Conservation (phyloP, 1,140 invertebrate genomes). For the Adelges cooleyi region DNA sequence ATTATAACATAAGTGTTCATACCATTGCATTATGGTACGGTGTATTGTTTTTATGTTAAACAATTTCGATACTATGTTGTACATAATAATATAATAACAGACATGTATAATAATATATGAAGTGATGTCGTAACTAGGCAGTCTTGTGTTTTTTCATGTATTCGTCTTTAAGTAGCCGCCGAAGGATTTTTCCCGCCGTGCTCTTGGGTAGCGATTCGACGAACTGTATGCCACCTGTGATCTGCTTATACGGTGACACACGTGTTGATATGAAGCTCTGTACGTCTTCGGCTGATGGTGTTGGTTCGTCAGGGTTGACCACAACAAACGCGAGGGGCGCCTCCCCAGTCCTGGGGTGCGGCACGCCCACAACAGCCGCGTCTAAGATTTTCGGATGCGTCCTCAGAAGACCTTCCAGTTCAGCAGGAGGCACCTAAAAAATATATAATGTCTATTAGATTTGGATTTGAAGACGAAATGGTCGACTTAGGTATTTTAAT, state of each 20-base stretch:
- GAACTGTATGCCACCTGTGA: constrained; percentile 53
- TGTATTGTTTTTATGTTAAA: no score
- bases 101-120: no score
- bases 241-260: constrained; percentile 54
- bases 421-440: constrained; percentile 48
- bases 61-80: no score
- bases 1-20: no score
- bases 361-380: constrained; percentile 57
- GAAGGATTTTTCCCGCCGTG: constrained; percentile 60
- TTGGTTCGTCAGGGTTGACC: constrained; percentile 38
- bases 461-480: no score
- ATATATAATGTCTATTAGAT: not conserved
- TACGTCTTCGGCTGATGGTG: constrained; percentile 44
- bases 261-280: constrained; percentile 37
- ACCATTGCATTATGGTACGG: no score
- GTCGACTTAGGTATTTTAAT: no score
- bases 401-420: constrained; percentile 57
- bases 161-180: constrained; percentile 44
- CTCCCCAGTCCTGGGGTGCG: constrained; percentile 53
- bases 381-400: constrained; percentile 54
- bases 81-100: no score
- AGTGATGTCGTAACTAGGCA: not conserved
- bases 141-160: constrained; percentile 10
- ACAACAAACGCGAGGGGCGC: constrained; percentile 51
- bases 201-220: constrained; percentile 59